Conservation (phyloP, 2,888 invertebrate species). For the Entomobrya multifasciata region DNA sequence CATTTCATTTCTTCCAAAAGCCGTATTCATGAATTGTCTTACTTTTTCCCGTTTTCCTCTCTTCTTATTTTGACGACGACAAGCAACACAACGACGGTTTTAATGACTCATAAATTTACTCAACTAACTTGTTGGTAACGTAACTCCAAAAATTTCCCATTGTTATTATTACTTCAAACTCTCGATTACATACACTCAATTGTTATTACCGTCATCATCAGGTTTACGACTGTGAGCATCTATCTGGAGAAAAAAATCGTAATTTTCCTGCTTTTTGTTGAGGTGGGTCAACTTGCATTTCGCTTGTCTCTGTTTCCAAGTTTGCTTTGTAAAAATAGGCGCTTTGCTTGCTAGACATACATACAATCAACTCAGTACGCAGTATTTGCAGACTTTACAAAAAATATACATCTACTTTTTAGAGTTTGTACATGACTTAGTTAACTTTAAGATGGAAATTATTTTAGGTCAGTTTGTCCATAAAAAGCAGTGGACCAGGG, state of each 20-base stretch:
- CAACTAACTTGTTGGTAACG: constrained; percentile 13
- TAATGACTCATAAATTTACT: constrained; percentile 23
- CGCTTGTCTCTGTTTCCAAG: not conserved
- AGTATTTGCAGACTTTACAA: not conserved
- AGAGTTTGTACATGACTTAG: not conserved
- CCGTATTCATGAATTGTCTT: too few species aligned
- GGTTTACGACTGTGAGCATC: not conserved
- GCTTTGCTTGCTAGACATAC: not conserved
- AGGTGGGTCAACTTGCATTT: not conserved
- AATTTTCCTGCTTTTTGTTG: not conserved
- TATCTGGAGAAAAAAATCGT: too few species aligned
- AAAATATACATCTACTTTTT: not conserved
- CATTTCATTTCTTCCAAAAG: too few species aligned
- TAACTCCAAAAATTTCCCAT: not conserved
- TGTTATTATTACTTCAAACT: not conserved
- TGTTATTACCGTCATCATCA: not conserved
- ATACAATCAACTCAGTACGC: not conserved
- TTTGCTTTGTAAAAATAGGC: not conserved
- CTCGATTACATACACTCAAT: not conserved
- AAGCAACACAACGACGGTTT: constrained; percentile 10
- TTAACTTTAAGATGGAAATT: constrained; percentile 4
- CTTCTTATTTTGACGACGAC: too few species aligned
- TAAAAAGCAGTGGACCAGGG: constrained; percentile 13
- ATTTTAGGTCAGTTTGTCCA: constrained; percentile 11
- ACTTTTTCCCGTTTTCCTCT: too few species aligned